Base-by-base conservation (phyloP, 2,797 vertebrate species). In the Lemur catta region DNA sequence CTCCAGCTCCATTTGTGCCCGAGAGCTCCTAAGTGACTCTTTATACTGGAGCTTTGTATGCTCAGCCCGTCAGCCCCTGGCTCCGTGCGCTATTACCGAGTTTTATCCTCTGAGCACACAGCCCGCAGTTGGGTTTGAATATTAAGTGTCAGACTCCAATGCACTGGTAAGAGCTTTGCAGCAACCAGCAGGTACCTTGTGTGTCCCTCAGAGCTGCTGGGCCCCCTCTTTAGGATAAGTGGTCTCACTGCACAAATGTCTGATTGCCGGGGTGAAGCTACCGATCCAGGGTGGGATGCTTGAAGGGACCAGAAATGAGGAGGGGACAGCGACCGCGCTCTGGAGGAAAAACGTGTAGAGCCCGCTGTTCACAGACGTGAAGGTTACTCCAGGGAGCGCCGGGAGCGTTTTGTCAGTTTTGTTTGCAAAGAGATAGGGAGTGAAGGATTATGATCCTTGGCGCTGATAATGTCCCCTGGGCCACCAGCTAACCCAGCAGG, bases 101-200 rank as follows among this genome's bases (percentile, higher is more conserved):
- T 97, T 97, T 98, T 97, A 98, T 98, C 97, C 98, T 98, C 98
- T 97, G 96, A 97, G 98, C 97, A 92, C 97, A 95, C 93, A 97
- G 96, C 97, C 97, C 93, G 89, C 95, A 94, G 86, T 97, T 96
- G 97, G 80, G 93, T 84, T 96, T 98, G 98, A 98, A 98, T 98
- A 98, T 98, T 97, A 98, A 98, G 98, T 98, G 98, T 98, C 98
- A 97, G 94, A 95, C 97, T 98, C 33, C 92, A 93, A 41, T 79
- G 96, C 96, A 46, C 43, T 13, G 76, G 91, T 94, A 96, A 96
- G 97, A 92, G 97, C 97, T 98, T 92, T 97, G 95, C 96, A 95
- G 96, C 61, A 41, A 81, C 72, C 89, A 84, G 94, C 95, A 93
- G 96, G 96, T 86, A 96, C 86, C 93, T 84, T 67, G 91, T 65